Evolutionary conservation across 2,797 vertebrate genomes (phyloP).

Genomic region (Otolemur crassicaudatus): DNA sequence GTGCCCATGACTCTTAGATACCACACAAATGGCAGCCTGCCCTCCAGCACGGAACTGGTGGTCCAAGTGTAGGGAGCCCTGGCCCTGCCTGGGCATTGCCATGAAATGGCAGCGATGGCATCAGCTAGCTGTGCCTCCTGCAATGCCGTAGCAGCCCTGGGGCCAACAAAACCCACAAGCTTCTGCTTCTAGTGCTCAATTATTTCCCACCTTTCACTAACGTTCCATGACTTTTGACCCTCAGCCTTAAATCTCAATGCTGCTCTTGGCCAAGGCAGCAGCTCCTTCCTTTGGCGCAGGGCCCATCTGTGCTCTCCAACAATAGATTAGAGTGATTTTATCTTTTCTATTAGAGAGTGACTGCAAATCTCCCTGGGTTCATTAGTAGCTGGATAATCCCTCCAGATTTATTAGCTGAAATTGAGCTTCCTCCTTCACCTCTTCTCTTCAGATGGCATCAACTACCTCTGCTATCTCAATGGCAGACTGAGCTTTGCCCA

Average conservation of each 20-base stretch:
- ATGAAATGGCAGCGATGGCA: fast-evolving
- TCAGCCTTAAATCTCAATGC: slow-evolving; percentile 28
- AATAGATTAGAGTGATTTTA: slow-evolving; percentile 82
- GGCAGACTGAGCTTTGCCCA: slow-evolving; percentile 78
- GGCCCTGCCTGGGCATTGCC: not conserved
- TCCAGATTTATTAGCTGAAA: slow-evolving; percentile 88
- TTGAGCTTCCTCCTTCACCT: slow-evolving; percentile 76
- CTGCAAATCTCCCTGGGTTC: slow-evolving; percentile 84
- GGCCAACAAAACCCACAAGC: not conserved
- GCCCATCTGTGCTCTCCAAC: slow-evolving; percentile 67
- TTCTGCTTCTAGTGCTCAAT: not conserved
- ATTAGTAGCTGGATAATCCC: slow-evolving; percentile 87
- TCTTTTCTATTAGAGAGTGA: slow-evolving; percentile 85
- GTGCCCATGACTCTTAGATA: not conserved
- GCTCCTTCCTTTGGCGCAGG: slow-evolving; percentile 26
- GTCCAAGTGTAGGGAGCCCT: not conserved
- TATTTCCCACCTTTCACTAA: not conserved
- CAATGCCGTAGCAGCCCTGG: not conserved
- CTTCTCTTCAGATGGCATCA: slow-evolving; percentile 82
- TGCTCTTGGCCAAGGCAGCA: not conserved
- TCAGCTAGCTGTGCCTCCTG: not conserved
- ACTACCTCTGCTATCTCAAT: slow-evolving; percentile 80
- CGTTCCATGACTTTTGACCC: not conserved
- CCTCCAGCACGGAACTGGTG: fast-evolving
- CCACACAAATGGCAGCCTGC: not conserved